phyloP scores from a whole-genome alignment of 2,888 invertebrate genomes.

The Cephonodes hylas region DNA sequence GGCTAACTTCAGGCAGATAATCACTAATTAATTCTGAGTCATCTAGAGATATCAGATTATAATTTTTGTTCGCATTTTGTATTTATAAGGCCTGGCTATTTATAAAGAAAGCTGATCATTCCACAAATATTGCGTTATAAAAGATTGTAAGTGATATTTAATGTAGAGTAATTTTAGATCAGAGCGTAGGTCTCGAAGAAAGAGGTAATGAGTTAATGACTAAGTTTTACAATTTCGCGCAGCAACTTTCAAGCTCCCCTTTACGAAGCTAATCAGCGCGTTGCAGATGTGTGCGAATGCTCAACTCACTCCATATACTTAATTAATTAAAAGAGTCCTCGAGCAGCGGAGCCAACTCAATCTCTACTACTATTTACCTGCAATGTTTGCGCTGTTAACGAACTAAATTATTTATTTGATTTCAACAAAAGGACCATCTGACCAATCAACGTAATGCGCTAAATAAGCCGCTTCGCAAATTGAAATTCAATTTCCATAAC shows the following conservation, averaged over 20 bases:
- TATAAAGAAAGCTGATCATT: neutral
- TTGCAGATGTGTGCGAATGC: constrained; percentile 49
- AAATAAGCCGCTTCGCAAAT: constrained; percentile 50
- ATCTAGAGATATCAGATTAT: too few species aligned
- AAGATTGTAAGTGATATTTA: neutral
- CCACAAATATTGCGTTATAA: neutral
- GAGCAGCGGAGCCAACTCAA: constrained; percentile 42
- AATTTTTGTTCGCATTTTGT: neutral
- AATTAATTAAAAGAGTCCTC: constrained; percentile 76
- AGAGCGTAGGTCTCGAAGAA: constrained; percentile 6
- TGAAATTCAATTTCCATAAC: constrained; percentile 64
- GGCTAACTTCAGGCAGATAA: too few species aligned
- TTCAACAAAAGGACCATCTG: constrained; percentile 25
- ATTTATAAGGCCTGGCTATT: neutral
- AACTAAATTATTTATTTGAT: constrained; percentile 55
- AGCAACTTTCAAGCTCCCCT: constrained; percentile 32
- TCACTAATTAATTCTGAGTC: too few species aligned
- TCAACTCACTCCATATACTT: constrained; percentile 61
- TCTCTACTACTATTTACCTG: constrained; percentile 61
- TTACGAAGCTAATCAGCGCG: constrained; percentile 46
- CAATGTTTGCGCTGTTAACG: constrained; percentile 67
- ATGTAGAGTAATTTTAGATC: neutral
- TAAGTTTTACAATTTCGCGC: constrained; percentile 35
- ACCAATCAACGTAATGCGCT: constrained; percentile 50
- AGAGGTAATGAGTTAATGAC: constrained; percentile 26